These are phyloP conservation scores for Premnoplex brunnescens DNA, from an alignment of 2,797 vertebrate genomes.

Conservation along the genomic window DNA sequence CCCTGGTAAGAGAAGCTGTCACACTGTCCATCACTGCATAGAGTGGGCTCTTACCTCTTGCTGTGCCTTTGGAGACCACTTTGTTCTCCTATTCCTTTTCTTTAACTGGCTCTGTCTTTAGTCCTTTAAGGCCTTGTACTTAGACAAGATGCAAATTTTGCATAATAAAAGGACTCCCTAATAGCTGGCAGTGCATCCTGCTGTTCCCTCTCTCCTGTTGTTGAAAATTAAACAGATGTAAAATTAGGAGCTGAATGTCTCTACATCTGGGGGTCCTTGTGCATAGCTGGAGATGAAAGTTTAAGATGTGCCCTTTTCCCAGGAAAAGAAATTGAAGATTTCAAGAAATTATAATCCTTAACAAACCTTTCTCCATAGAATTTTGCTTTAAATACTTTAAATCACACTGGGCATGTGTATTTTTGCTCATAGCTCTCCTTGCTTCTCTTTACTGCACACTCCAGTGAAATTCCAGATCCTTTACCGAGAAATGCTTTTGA, in stretches of 20 bases:
- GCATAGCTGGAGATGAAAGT: neutral
- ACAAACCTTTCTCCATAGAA: neutral
- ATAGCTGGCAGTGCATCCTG: slow-evolving; percentile 28
- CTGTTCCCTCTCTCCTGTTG: slow-evolving; percentile 32
- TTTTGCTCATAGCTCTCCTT: neutral
- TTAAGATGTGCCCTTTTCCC: neutral
- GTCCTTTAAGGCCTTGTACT: slow-evolving; percentile 10
- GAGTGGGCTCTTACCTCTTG: slow-evolving; percentile 16
- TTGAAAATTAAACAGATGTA: slow-evolving; percentile 51
- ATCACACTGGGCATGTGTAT: neutral
- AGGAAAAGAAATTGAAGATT: neutral
- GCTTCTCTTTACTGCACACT: neutral
- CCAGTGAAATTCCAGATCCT: neutral
- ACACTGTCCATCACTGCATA: neutral
- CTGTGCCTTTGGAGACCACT: slow-evolving; percentile 48
- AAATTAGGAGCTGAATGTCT: slow-evolving; percentile 37
- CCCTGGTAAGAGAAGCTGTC: slow-evolving; percentile 8
- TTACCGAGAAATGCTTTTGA: neutral
- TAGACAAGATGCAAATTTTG: slow-evolving; percentile 42
- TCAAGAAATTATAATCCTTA: neutral
- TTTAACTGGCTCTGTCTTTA: slow-evolving; percentile 35
- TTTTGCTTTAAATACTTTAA: neutral
- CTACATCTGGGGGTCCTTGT: slow-evolving; percentile 12
- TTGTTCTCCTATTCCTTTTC: slow-evolving; percentile 31
- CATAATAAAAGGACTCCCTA: slow-evolving; percentile 57